Base-by-base conservation (phyloP, 2,888 invertebrate genomes). In the Trisateles emortualis region DNA sequence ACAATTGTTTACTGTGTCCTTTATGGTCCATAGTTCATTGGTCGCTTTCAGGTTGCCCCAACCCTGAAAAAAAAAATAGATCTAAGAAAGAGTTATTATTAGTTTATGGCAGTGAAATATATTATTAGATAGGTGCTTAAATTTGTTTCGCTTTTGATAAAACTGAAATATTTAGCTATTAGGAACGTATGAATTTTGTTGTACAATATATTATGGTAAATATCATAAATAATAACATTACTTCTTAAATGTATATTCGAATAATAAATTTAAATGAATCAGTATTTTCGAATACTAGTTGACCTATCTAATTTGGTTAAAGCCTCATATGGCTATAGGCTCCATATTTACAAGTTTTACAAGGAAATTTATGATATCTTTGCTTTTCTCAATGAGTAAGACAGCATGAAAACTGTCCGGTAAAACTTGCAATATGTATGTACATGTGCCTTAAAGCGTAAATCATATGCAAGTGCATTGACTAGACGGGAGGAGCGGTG, bases 61-160 rank as follows among this genome's bases (percentile, higher is more conserved):
- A 35, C 9, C 16, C 13, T 8, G 17, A 35, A 16, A 32, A 35
- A 35, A 14, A 35, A n/a, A n/a, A 0, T 29, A 29, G 6, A 29
- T 29, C 3, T 32, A 32, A 13, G 11, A 3, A 22, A 11, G 0
- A 32, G 32, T 32, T 32, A 6, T 13, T 29, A 10, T 11, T 32
- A 11, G 6, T 5, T 35, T 30, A 16, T 49, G 35, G 38, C 33
- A 55, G 36, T 61, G 42, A 47, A 30, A 49, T 45, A 42, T 39
- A 45, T 39, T 14, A 43, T 46, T 44, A 64, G 62, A 64, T 62
- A 64, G 62, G 62, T 62, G 62, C 62, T 62, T 51, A 35, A 22
- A 39, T n/a, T 16, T 17, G 19, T 43, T 43, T 33, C 33, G 43
- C 43, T 36, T 35, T 17, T 16, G 19, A 17, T 36, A 36, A n/a